phyloP scores from a whole-genome alignment of 2,113 vertebrate species.

The Syngnathus scovelli region DNA sequence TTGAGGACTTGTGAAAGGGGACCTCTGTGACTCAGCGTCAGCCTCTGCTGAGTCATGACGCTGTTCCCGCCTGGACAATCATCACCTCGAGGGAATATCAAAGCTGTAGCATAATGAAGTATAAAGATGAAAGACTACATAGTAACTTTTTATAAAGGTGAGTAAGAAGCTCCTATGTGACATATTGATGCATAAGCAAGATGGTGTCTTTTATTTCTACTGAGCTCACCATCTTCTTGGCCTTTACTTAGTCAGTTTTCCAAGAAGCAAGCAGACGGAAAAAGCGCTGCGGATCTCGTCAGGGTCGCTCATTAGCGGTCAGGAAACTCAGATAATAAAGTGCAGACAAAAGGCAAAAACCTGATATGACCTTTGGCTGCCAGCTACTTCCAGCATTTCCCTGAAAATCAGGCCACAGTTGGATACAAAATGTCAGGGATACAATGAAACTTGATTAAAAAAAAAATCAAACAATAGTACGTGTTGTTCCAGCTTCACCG shows the following conservation, averaged over 20 bases:
- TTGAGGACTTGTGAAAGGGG: background rate
- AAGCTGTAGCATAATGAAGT: constrained; percentile 21
- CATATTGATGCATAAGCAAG: background rate
- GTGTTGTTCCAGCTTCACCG: background rate
- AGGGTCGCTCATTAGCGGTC: background rate
- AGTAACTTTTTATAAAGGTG: constrained; percentile 3
- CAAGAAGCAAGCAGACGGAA: constrained; percentile 1
- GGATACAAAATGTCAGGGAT: too few species aligned
- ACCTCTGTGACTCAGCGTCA: constrained; percentile 40
- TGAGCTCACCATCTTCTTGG: constrained; percentile 4
- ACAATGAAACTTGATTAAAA: background rate
- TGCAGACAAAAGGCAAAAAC: constrained; percentile 2
- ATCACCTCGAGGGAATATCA: constrained; percentile 22
- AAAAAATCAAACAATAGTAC: background rate
- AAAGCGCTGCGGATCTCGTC: constrained; percentile 6
- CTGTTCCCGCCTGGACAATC: constrained; percentile 27
- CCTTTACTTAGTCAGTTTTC: constrained; percentile 1
- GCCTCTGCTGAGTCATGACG: constrained; percentile 51
- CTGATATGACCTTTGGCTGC: background rate
- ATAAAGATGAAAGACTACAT: constrained; percentile 7
- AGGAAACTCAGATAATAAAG: background rate
- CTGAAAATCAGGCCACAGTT: background rate
- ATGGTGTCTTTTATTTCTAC: background rate
- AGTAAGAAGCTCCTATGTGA: constrained; percentile 6
- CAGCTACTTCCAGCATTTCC: background rate